Evolutionary conservation across 2,888 invertebrate genomes (phyloP).

Genomic region (Patella caerulea): DNA sequence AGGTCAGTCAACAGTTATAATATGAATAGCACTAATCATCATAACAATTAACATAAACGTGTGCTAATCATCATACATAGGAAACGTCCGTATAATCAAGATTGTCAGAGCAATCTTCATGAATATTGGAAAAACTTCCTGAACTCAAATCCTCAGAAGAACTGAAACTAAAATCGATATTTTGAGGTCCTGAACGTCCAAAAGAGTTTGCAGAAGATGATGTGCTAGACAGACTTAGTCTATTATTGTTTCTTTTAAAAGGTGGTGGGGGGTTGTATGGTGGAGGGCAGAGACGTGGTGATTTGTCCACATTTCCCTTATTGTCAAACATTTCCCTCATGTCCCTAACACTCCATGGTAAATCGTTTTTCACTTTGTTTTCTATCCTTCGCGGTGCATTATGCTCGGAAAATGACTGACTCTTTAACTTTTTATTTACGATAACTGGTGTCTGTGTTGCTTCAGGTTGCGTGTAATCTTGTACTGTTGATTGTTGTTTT

Average conservation of each 20-base stretch:
- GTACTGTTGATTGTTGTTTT: neutral
- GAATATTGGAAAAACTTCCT: conserved; percentile 40
- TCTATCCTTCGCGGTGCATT: conserved; percentile 15
- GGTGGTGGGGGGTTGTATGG: conserved; percentile 54
- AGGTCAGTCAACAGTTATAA: no score
- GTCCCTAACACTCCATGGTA: conserved; percentile 61
- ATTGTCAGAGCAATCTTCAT: conserved; percentile 38
- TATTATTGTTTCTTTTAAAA: conserved; percentile 48
- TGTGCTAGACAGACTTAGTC: conserved; percentile 51
- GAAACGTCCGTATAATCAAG: conserved; percentile 50
- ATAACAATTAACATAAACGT: no score
- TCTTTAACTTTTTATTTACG: conserved; percentile 4
- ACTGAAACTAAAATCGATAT: conserved; percentile 45
- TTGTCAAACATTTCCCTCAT: conserved; percentile 49
- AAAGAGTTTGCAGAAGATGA: conserved; percentile 6
- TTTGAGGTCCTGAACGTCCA: conserved; percentile 44
- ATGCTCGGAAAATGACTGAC: conserved; percentile 8
- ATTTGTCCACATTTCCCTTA: conserved; percentile 10
- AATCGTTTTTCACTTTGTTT: conserved; percentile 28
- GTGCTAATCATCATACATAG: conserved; percentile 42
- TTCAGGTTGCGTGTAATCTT: conserved; percentile 3
- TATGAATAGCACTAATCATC: no score
- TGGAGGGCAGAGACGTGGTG: conserved; percentile 32
- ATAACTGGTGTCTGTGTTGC: neutral
- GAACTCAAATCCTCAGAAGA: conserved; percentile 50